phyloP scores from a whole-genome alignment of 2,113 vertebrate genomes.

The Astur gentilis region DNA sequence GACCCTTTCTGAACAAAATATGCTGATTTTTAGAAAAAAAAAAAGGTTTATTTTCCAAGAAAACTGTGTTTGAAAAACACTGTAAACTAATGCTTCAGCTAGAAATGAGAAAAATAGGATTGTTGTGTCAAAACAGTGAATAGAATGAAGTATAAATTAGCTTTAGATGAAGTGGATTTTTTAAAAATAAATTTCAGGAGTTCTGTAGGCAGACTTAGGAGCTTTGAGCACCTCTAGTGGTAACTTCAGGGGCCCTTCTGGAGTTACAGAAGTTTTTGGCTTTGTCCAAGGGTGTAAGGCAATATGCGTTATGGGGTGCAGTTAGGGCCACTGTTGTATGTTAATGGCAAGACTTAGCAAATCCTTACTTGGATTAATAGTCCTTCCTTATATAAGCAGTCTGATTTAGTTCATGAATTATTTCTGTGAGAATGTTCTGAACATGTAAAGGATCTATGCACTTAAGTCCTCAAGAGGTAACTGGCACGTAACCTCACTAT shows the following conservation, averaged over 20 bases:
- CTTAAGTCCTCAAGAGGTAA: neutral
- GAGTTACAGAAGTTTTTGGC: neutral
- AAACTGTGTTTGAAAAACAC: neutral
- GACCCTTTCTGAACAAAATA: neutral
- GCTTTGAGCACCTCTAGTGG: neutral
- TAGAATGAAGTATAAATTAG: neutral
- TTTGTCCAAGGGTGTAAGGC: neutral
- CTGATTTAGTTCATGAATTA: neutral
- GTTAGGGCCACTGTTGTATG: rapidly evolving
- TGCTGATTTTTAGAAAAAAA: neutral
- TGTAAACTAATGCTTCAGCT: neutral
- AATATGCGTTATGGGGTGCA: rapidly evolving
- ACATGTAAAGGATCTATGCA: rapidly evolving
- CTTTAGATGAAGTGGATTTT: neutral
- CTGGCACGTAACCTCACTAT: rapidly evolving
- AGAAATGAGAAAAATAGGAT: neutral
- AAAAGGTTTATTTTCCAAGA: neutral
- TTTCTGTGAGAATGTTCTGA: neutral
- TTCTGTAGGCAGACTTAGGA: neutral
- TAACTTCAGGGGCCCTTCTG: neutral
- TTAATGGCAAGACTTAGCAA: neutral
- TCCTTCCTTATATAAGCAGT: neutral
- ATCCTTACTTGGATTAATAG: neutral
- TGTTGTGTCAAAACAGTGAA: neutral
- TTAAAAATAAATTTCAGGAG: neutral